Conservation (phyloP, 2,797 vertebrate species). For the Arremon brunneinucha region DNA sequence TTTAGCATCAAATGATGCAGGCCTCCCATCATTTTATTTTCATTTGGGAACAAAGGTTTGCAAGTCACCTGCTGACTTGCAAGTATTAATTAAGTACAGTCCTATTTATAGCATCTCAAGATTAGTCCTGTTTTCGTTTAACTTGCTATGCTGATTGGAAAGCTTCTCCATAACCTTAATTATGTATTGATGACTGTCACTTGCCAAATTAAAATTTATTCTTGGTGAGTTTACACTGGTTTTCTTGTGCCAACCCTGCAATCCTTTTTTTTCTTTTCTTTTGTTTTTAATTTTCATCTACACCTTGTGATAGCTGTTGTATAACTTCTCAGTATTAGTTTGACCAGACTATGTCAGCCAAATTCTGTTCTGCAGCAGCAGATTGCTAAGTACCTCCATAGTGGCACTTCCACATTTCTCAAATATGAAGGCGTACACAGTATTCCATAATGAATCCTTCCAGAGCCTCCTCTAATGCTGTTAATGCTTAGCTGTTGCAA, state of each 20-base stretch:
- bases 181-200: neutral
- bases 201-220: neutral
- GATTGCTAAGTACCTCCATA: neutral
- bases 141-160: neutral
- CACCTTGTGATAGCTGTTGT: neutral
- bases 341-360: neutral
- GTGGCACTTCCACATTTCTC: neutral
- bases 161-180: neutral
- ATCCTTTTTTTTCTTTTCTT: neutral
- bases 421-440: rapidly evolving
- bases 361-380: neutral
- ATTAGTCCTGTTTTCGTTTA: neutral
- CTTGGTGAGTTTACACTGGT: neutral
- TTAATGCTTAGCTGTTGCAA: neutral
- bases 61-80: neutral
- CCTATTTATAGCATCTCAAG: neutral
- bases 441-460: neutral
- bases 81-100: neutral
- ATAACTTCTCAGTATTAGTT: neutral
- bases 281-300: neutral
- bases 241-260: neutral
- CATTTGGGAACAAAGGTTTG: neutral
- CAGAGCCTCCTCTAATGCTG: neutral
- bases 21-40: neutral
- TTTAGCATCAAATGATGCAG: neutral